A percentile compares a stretch with the other conserved stretches of the same genome.
phyloP scores from a whole-genome alignment of 2,797 vertebrate species.

The Sarcoramphus papa region DNA sequence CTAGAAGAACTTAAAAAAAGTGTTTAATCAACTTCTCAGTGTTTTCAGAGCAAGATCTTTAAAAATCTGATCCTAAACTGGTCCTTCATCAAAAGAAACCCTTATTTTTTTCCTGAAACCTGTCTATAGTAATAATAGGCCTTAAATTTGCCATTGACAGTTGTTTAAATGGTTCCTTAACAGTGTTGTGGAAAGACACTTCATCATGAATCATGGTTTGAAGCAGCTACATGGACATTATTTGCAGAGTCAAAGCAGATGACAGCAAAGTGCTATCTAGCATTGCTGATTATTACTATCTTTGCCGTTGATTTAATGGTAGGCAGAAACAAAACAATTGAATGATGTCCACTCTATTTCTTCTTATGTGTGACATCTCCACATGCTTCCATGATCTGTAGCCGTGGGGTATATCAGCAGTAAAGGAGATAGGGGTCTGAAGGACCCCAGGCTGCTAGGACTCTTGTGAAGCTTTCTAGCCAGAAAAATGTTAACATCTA shows the following conservation, averaged over 20 bases:
- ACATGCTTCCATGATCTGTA: neutral
- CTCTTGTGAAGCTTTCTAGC: neutral
- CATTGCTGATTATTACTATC: neutral
- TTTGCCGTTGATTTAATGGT: neutral
- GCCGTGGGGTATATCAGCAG: neutral
- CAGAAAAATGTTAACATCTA: neutral
- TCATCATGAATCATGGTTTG: neutral
- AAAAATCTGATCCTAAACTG: neutral
- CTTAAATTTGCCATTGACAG: neutral
- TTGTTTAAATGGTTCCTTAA: neutral
- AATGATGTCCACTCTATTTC: neutral
- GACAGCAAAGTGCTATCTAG: neutral
- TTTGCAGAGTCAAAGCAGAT: constrained; percentile 22
- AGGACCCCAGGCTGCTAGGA: neutral
- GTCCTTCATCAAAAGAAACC: neutral
- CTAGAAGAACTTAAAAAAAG: neutral
- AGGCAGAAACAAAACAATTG: neutral
- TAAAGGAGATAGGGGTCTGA: neutral
- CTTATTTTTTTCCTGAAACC: neutral
- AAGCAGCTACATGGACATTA: neutral
- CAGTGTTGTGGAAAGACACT: neutral
- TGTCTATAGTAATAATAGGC: neutral
- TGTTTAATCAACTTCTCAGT: neutral
- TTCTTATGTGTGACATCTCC: neutral
- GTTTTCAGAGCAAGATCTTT: neutral